These are phyloP conservation scores for Danio aesculapii DNA, from an alignment of 2,797 vertebrate genomes.

Conservation along the genomic window DNA sequence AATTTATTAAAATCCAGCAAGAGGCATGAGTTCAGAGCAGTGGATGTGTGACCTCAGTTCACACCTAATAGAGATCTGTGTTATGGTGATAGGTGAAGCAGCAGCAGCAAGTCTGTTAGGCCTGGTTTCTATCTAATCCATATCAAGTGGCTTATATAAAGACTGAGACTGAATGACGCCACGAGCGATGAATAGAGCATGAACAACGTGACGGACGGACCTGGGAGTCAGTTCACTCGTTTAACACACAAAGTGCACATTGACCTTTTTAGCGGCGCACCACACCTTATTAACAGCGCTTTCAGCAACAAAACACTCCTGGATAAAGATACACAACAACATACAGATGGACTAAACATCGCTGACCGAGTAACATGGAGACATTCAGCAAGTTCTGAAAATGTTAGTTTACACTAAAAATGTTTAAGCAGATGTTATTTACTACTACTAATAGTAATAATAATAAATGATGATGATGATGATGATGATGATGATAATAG, in stretches of 20 bases:
- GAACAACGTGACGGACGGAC: conserved; percentile 8
- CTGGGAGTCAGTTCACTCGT: not conserved
- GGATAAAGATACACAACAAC: not conserved
- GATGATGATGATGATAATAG: too few species aligned
- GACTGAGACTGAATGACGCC: not conserved
- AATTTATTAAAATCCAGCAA: conserved; percentile 5
- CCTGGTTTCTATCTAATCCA: conserved; percentile 35
- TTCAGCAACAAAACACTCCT: conserved; percentile 10
- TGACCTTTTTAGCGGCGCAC: conserved; percentile 32
- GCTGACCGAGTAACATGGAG: not conserved
- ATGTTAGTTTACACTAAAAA: too few species aligned
- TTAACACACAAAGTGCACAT: conserved; percentile 37
- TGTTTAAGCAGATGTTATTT: too few species aligned
- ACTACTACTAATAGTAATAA: too few species aligned
- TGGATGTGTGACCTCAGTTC: not conserved
- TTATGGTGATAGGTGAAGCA: not conserved
- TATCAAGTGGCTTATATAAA: conserved; percentile 33
- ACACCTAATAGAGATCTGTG: not conserved
- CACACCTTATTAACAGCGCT: conserved; percentile 3
- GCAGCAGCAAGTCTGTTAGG: not conserved
- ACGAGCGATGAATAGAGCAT: conserved; percentile 7
- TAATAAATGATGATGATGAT: too few species aligned
- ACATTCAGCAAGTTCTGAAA: too few species aligned
- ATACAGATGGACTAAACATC: not conserved
- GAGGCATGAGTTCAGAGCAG: not conserved